phyloP scores from a whole-genome alignment of 1,140 invertebrate species.

The Ostrea edulis region DNA sequence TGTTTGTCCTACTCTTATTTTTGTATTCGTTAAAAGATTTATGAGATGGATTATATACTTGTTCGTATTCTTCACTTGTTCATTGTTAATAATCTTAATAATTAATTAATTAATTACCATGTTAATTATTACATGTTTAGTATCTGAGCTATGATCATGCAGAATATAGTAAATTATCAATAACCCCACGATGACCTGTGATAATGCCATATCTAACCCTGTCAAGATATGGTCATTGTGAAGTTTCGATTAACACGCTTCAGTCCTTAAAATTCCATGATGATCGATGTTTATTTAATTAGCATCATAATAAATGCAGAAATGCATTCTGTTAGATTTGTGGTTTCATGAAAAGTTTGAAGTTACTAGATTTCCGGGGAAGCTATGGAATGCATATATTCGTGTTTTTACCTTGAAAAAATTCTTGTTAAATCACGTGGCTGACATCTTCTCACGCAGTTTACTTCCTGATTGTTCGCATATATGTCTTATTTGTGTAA shows the following conservation, averaged over 20 bases:
- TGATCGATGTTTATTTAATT: slow-evolving; percentile 15
- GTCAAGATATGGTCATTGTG: neutral
- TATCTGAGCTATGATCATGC: no score
- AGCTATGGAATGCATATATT: neutral
- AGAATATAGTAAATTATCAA: neutral
- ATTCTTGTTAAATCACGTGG: neutral
- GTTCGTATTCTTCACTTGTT: no score
- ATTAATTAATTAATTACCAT: no score
- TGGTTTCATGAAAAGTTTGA: neutral
- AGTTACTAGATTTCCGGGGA: neutral
- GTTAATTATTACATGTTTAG: no score
- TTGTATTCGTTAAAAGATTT: no score
- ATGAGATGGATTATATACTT: no score
- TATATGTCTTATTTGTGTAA: no score
- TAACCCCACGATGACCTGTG: neutral
- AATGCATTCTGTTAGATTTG: neutral
- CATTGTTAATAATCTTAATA: no score
- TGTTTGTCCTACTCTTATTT: no score
- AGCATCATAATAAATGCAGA: neutral
- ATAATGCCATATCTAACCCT: neutral
- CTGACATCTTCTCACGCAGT: neutral
- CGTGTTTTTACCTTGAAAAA: neutral
- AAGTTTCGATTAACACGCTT: neutral
- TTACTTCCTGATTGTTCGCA: neutral
- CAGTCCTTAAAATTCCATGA: neutral